Conservation (phyloP, 2,888 invertebrate species). For the Thyatira batis region DNA sequence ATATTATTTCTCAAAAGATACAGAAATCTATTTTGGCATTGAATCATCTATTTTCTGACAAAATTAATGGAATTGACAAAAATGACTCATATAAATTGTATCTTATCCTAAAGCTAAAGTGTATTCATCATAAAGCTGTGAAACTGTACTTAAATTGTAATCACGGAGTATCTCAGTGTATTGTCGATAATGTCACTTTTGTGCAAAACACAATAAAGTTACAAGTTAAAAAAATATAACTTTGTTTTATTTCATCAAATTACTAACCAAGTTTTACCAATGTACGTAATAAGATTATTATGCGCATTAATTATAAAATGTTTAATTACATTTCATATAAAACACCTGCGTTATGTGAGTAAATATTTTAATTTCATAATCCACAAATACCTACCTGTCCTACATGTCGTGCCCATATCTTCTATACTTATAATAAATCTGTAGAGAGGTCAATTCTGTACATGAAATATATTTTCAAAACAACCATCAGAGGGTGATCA, state of each 20-base stretch:
- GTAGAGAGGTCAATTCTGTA: no score
- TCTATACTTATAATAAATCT: no score
- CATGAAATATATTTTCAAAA: no score
- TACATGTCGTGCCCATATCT: no score
- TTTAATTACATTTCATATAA: no score
- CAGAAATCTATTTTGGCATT: constrained; percentile 60
- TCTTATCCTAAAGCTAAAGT: constrained; percentile 47
- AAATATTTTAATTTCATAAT: no score
- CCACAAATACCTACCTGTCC: no score
- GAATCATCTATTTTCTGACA: constrained; percentile 53
- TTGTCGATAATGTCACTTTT: constrained; percentile 74
- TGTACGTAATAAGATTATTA: no score
- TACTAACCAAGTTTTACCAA: no score
- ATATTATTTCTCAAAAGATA: constrained; percentile 29
- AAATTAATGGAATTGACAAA: constrained; percentile 64
- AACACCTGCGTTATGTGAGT: no score
- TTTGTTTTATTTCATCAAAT: constrained; percentile 26
- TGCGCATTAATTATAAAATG: no score
- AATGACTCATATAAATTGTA: constrained; percentile 37
- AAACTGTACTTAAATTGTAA: constrained; percentile 77
- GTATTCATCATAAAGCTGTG: constrained; percentile 75
- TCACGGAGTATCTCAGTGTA: constrained; percentile 76
- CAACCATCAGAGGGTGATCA: no score
- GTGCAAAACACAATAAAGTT: constrained; percentile 75
- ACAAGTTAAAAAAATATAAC: constrained; percentile 34